phyloP scores from a whole-genome alignment of 2,888 invertebrate genomes.

The Agrotis puta region DNA sequence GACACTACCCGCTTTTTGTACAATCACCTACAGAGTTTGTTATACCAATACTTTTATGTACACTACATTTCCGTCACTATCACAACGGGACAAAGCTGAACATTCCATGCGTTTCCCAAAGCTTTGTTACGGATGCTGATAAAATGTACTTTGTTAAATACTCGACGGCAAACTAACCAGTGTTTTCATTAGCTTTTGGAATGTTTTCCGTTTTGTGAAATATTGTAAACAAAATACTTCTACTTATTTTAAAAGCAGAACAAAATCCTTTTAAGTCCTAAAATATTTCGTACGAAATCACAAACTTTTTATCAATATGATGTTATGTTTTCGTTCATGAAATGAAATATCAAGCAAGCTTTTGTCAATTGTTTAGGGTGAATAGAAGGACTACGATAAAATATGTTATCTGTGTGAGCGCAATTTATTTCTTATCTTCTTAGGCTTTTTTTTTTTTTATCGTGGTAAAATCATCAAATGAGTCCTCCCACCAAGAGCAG shows the following conservation, averaged over 20 bases:
- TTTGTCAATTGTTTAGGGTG: background rate
- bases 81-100: slow-evolving; percentile 33
- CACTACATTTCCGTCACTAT: slow-evolving; percentile 41
- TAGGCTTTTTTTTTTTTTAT: too few relatives aligned
- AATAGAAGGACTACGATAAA: slow-evolving; percentile 1
- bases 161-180: slow-evolving; percentile 60
- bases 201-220: slow-evolving; percentile 63
- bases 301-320: background rate
- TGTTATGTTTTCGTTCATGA: background rate
- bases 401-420: background rate
- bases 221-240: slow-evolving; percentile 50
- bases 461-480: too few relatives aligned
- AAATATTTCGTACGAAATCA: background rate
- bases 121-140: slow-evolving; percentile 55
- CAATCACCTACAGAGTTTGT: slow-evolving; percentile 66
- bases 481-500: too few relatives aligned
- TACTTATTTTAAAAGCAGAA: slow-evolving; percentile 16
- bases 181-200: slow-evolving; percentile 66
- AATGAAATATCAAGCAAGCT: slow-evolving; percentile 13
- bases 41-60: slow-evolving; percentile 54
- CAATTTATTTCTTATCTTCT: background rate
- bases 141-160: slow-evolving; percentile 68
- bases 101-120: slow-evolving; percentile 34
- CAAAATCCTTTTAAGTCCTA: background rate
- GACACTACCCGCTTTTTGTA: slow-evolving; percentile 70